Conservation (phyloP, 2,797 vertebrate genomes). For the Poecile montanus region DNA sequence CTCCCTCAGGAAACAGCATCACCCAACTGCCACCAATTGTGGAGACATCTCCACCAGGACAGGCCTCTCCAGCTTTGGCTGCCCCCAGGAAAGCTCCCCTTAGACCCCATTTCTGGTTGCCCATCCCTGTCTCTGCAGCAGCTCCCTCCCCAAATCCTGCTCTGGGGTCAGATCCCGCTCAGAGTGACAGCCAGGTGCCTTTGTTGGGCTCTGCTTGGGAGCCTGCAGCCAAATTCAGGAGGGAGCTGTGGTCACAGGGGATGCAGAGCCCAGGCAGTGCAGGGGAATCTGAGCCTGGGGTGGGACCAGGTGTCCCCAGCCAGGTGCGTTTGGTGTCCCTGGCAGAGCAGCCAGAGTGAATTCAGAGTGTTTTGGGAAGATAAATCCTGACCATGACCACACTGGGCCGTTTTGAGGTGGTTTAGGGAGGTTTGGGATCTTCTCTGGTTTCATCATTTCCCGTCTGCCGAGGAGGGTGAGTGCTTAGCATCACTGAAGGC, state of each 20-base stretch:
- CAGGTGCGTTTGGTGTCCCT: fast-evolving
- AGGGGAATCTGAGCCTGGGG: neutral
- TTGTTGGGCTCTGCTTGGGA: neutral
- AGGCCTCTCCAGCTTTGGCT: neutral
- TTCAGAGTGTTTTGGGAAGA: neutral
- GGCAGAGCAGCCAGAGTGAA: fast-evolving
- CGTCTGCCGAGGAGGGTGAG: fast-evolving
- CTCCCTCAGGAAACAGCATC: neutral
- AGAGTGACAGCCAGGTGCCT: fast-evolving
- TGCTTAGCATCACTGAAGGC: fast-evolving
- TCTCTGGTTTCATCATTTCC: neutral
- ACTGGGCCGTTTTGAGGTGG: neutral
- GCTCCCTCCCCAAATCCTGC: neutral
- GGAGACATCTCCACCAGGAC: no score
- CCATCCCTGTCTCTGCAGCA: neutral
- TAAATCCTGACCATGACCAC: neutral
- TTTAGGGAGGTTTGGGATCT: neutral
- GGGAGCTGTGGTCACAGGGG: neutral
- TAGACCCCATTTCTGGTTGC: neutral
- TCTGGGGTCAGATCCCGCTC: fast-evolving
- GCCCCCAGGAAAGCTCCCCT: neutral
- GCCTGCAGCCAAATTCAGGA: neutral
- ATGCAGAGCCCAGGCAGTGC: no score
- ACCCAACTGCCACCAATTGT: fast-evolving
- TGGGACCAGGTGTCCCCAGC: neutral